Conservation (phyloP, 2,113 vertebrate genomes). For the Carassius auratus region DNA sequence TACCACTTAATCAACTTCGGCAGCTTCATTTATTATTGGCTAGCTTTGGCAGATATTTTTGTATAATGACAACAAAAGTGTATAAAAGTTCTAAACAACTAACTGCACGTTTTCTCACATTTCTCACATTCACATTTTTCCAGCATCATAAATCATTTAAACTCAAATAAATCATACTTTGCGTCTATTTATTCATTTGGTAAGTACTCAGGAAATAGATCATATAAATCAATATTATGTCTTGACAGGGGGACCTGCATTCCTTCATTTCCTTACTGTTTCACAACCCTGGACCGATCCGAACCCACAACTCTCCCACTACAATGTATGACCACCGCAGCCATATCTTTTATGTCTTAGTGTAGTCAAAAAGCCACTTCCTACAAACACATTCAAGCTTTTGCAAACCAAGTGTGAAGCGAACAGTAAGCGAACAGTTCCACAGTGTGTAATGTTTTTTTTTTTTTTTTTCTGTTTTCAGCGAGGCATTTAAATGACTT, state of each 20-base stretch:
- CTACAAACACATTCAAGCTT: conserved; percentile 57
- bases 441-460: conserved; percentile 25
- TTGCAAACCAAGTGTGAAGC: conserved; percentile 45
- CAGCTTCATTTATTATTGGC: not conserved
- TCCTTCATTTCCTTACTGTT: conserved; percentile 19
- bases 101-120: not conserved
- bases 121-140: not conserved
- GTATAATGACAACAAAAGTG: not conserved
- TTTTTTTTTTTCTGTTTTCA: conserved; percentile 29
- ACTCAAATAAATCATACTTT: not conserved
- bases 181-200: not conserved
- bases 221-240: not conserved
- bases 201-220: not conserved
- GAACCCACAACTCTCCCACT: conserved; percentile 37
- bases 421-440: conserved; percentile 25
- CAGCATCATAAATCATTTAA: not conserved
- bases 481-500: conserved; percentile 34
- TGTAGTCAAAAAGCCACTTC: conserved; percentile 46
- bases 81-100: not conserved
- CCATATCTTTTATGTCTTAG: conserved; percentile 43
- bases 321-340: conserved; percentile 41
- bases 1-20: not conserved
- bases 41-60: not conserved
- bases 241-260: not conserved
- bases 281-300: conserved; percentile 54